Percentiles rank a stretch among this genome's conserved stretches.
Conservation (phyloP, 2,113 vertebrate species). For the Eudyptes chrysolophus region DNA sequence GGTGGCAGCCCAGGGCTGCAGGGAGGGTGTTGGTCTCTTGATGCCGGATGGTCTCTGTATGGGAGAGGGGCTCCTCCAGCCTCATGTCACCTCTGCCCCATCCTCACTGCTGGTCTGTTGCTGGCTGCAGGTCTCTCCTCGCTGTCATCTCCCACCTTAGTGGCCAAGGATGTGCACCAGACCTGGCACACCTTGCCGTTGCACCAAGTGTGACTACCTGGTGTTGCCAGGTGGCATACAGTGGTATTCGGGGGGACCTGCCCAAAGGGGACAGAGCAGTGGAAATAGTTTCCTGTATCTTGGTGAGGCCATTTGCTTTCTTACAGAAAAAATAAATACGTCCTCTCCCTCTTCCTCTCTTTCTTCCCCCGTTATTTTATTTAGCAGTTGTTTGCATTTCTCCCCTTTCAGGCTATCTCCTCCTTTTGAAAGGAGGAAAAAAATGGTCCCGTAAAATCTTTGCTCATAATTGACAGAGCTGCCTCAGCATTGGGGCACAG, state of each 20-base stretch:
- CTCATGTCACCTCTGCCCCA: not conserved
- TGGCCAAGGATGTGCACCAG: not conserved
- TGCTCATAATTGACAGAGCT: not conserved
- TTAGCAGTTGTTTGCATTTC: not conserved
- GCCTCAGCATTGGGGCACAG: not conserved
- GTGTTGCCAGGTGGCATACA: not conserved
- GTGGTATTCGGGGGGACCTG: not conserved
- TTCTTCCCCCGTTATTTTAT: not conserved
- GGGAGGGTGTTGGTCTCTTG: not conserved
- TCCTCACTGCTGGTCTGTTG: rapidly evolving
- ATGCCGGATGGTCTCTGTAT: not conserved
- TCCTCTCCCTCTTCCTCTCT: not conserved
- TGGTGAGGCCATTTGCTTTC: not conserved
- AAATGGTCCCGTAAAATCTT: not conserved
- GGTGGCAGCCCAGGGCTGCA: not conserved
- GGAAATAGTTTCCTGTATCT: not conserved
- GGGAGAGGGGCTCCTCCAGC: not conserved
- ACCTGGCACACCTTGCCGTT: not conserved
- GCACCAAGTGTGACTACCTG: not conserved
- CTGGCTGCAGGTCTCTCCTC: not conserved
- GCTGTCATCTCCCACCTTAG: not conserved
- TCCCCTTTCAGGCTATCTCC: not conserved
- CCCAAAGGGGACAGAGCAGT: not conserved
- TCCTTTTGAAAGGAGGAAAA: not conserved
- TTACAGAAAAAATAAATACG: rapidly evolving